These are phyloP conservation scores for Miltochrista miniata DNA, from an alignment of 2,888 invertebrate species.

Conservation along the genomic window DNA sequence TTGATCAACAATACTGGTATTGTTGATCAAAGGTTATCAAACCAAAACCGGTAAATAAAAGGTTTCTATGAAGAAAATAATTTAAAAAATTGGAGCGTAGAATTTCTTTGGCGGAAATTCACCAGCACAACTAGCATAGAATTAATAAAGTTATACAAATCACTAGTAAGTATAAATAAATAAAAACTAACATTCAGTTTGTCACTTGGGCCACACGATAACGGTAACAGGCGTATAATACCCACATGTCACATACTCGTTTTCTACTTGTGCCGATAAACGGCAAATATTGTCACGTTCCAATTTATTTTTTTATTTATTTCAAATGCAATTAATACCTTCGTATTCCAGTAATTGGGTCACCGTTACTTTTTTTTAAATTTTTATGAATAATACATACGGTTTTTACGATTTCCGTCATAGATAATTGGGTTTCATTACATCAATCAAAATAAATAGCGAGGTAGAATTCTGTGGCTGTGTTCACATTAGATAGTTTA, in stretches of 20 bases:
- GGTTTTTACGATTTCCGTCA: constrained; percentile 32
- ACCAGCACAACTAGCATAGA: too few relatives aligned
- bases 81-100: too few relatives aligned
- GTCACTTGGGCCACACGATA: constrained; percentile 43
- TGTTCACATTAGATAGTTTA: too few relatives aligned
- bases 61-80: too few relatives aligned
- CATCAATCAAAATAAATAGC: too few relatives aligned
- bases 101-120: too few relatives aligned
- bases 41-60: too few relatives aligned
- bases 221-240: constrained; percentile 54
- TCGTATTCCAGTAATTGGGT: constrained; percentile 18
- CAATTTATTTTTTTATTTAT: constrained; percentile 27
- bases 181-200: constrained; percentile 2
- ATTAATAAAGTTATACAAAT: too few relatives aligned
- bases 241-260: constrained; percentile 36
- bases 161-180: not conserved
- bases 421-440: not conserved
- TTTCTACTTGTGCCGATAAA: constrained; percentile 47
- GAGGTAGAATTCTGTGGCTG: too few relatives aligned
- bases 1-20: too few relatives aligned
- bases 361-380: constrained; percentile 7
- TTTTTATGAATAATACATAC: not conserved
- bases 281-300: constrained; percentile 46
- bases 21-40: too few relatives aligned
- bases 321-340: constrained; percentile 22